phyloP scores from a whole-genome alignment of 2,888 invertebrate species.

The Pheosia gnoma region DNA sequence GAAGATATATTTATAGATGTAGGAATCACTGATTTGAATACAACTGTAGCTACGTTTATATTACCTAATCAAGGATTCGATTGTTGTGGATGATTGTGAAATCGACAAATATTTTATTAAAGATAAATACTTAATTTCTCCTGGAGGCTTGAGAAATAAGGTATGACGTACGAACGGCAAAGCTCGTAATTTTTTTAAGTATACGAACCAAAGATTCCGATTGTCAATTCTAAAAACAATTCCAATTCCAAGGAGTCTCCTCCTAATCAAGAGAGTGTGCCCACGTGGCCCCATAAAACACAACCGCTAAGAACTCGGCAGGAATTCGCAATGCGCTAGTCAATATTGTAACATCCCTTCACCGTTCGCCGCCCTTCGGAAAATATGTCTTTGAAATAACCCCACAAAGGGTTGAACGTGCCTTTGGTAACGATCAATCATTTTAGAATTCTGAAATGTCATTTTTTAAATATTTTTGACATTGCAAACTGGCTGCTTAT shows the following conservation, averaged over 20 bases:
- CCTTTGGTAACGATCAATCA: conserved; percentile 36
- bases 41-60: conserved; percentile 14
- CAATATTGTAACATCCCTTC: conserved; percentile 56
- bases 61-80: too few relatives aligned
- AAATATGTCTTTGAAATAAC: conserved; percentile 62
- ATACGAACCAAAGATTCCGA: too few relatives aligned
- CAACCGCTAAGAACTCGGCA: conserved; percentile 39
- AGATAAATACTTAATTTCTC: too few relatives aligned
- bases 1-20: conserved; percentile 1
- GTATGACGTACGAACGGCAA: too few relatives aligned
- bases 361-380: conserved; percentile 42
- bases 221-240: background rate
- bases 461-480: background rate
- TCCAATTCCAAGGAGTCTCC: background rate
- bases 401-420: conserved; percentile 38
- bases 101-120: background rate
- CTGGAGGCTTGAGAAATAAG: too few relatives aligned
- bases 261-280: conserved; percentile 8
- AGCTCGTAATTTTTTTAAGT: too few relatives aligned
- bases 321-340: conserved; percentile 59
- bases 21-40: conserved; percentile 29
- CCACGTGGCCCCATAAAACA: conserved; percentile 39
- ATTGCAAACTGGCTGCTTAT: background rate
- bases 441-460: conserved; percentile 33
- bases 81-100: background rate